These are phyloP conservation scores for Pseudomugil tenellus DNA, from an alignment of 2,797 vertebrate genomes.

Conservation along the genomic window DNA sequence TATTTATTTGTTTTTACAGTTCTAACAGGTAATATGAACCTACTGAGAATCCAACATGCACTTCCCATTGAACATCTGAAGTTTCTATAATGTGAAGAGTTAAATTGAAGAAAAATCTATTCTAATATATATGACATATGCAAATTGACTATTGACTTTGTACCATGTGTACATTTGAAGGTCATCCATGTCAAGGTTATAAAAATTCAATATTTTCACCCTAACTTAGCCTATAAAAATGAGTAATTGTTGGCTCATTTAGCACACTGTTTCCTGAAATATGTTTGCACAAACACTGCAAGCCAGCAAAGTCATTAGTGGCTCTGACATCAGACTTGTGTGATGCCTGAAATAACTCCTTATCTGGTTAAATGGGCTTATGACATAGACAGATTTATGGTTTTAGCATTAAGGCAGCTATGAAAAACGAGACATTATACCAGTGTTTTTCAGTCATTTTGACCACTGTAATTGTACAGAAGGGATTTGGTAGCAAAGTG, in stretches of 20 bases:
- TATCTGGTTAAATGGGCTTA: constrained; percentile 74
- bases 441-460: constrained; percentile 68
- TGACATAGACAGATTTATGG: constrained; percentile 78
- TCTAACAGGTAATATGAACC: constrained; percentile 8
- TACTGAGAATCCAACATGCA: background rate
- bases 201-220: constrained; percentile 45
- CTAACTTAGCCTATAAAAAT: constrained; percentile 57
- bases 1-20: constrained; percentile 12
- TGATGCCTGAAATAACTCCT: constrained; percentile 69
- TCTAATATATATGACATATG: constrained; percentile 24
- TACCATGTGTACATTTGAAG: constrained; percentile 31
- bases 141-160: constrained; percentile 28
- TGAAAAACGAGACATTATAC: constrained; percentile 76
- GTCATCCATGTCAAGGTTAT: constrained; percentile 29
- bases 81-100: constrained; percentile 17
- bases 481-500: constrained; percentile 64
- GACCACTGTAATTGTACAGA: constrained; percentile 71
- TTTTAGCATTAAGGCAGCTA: constrained; percentile 58
- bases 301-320: constrained; percentile 68
- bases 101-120: constrained; percentile 25
- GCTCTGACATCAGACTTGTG: constrained; percentile 66
- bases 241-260: constrained; percentile 37
- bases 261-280: constrained; percentile 60
- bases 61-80: constrained; percentile 26
- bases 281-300: constrained; percentile 56